phyloP scores from a whole-genome alignment of 2,888 invertebrate species.

The Stegophylla sp. region DNA sequence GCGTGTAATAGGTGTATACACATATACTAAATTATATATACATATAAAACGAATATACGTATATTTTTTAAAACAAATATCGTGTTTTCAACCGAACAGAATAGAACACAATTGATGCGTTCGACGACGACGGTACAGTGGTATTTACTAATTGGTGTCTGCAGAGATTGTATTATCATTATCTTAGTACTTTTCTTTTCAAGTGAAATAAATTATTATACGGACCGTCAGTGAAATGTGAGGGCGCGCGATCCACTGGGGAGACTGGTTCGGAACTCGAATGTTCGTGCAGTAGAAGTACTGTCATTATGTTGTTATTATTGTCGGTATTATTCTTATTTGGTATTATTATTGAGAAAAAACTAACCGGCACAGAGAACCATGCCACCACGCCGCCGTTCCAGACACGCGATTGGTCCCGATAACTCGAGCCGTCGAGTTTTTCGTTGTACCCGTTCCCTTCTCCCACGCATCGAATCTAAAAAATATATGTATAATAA shows the following conservation, averaged over 20 bases:
- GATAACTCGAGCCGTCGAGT: slow-evolving; percentile 21
- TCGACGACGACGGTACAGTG: background rate
- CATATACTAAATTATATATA: background rate
- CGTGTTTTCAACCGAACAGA: background rate
- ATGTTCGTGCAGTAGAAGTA: background rate
- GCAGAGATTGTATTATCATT: background rate
- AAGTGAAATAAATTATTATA: background rate
- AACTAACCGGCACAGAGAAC: background rate
- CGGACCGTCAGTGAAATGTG: background rate
- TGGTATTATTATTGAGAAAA: background rate
- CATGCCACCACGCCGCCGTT: too few relatives aligned
- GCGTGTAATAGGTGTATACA: background rate
- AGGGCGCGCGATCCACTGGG: background rate
- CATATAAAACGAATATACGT: background rate
- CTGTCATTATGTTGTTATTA: background rate
- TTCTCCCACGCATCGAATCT: slow-evolving; percentile 46
- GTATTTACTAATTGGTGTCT: slow-evolving; percentile 53
- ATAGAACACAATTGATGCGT: background rate
- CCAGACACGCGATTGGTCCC: slow-evolving; percentile 6
- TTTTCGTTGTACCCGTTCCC: slow-evolving; percentile 21
- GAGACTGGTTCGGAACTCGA: slow-evolving; percentile 7
- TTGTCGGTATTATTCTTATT: slow-evolving; percentile 3
- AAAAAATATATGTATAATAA: too few relatives aligned
- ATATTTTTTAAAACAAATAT: background rate
- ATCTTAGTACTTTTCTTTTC: background rate